Base-by-base conservation (phyloP, 2,113 vertebrate species). In the Phyllopteryx taeniolatus region DNA sequence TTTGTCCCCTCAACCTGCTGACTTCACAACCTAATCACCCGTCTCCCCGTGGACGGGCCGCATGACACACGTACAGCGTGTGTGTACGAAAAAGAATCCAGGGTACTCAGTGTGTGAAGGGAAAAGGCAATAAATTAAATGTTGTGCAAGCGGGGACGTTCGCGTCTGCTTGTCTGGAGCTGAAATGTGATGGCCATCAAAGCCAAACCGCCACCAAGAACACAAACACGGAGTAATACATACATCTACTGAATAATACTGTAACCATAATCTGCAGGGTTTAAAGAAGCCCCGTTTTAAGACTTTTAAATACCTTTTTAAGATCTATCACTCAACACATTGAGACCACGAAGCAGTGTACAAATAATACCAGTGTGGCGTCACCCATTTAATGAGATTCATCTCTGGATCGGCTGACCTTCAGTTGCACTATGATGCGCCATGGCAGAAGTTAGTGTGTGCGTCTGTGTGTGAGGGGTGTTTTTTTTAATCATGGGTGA, bases 401-500 rank as follows among this genome's bases (percentile, higher is more conserved):
- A 63, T 77, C 66, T 67, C 33, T 20, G 20, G 42, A 44, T 71
- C 61, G 59, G 71, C 15, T 46, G 65, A 44, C 42, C 13, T 67
- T 61, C 13, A 67, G 22, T 17, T 19, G 51, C 68, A 64, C 57
- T 67, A 51, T 76, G 47, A 39, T 65, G 11, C 65, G 17, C 66
- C 17, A 57, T 14, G 33, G 49, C 67, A 62, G 43, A 31, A 47
- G 2, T 72, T 35, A 39, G 35, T 39, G 35, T 39, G 35, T 39
- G 35, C 61, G 33, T 65, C 46, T 31, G 22, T 20, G 9, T 60
- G 33, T 69, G 22, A 53, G 22, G 33, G 42, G 9, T 67, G 67
- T 75, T 65, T 65, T 43, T 70, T 69, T 51, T 57, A 49, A 46
- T 46, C 15, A 65, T 20, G 73, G 66, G 61, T 79, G 83, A 88